Evolutionary conservation across 2,113 vertebrate species (phyloP), one percentile per base, ranked within the genome.

Genomic region (Indicator indicator): DNA sequence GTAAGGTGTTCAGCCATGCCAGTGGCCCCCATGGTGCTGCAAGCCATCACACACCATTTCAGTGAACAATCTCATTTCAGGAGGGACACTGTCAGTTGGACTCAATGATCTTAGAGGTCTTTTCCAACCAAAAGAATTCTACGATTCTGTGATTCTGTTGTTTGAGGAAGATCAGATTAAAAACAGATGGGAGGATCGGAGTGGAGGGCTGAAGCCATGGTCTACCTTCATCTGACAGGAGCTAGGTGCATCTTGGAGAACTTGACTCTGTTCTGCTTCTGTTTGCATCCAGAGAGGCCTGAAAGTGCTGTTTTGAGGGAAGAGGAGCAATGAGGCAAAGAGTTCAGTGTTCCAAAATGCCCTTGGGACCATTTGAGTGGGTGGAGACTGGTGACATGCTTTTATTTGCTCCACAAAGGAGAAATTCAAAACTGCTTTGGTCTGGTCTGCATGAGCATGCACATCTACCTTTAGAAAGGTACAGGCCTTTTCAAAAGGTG

Each of bases 381-480:
- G 28, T 65, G 48, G 36, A 85, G 26, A 48, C 36, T 6, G 1
- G 56, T 86, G 73, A 77, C 13, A 1, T 21, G 14, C 40, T 74
- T 72, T 90, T 30, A 30, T 62, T 60, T 55, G 27, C 77, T 78
- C 55, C 42, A 23, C 59, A n/a, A 24, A 0, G 0, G 55, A 58
- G 56, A 52, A 26, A 15, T 52, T 92, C 62, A 56, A 55, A 71
- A 84, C 30, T 67, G 1, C 56, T 76, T 62, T 2, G 4, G 24
- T 36, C 1, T 1, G 9, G 7, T 32, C 76, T 73, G 3, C 0
- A 0, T 46, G 60, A 4, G 0, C 50, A 24, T n/a, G 52, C 7
- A 3, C 18, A 36, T 40, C n/a, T 71, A 28, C 50, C 50, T 89
- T 70, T 65, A 68, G 70, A 71, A 63, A 21, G 60, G 69, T 16